A percentile compares a stretch with the other conserved stretches of the same genome.
phyloP scores from a whole-genome alignment of 2,113 vertebrate species.

The Pedetes capensis region DNA sequence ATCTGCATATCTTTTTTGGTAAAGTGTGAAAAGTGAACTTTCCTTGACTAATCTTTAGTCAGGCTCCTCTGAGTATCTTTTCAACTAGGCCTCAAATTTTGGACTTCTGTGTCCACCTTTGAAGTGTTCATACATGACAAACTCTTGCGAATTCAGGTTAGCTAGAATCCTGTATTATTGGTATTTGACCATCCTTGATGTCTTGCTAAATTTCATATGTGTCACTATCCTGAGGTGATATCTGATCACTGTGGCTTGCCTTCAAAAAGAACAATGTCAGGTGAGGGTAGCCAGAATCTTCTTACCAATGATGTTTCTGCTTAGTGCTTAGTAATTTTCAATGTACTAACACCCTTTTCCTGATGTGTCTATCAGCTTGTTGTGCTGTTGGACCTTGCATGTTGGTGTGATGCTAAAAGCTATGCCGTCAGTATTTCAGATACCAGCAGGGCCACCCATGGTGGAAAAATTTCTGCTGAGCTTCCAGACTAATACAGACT shows the following conservation, averaged over 20 bases:
- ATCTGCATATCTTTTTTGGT: not conserved
- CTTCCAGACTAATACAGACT: too few relatives aligned
- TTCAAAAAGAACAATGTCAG: not conserved
- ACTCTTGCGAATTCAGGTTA: not conserved
- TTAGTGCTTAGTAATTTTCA: not conserved
- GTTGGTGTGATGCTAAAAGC: too few relatives aligned
- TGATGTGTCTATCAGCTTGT: not conserved
- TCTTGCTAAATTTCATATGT: not conserved
- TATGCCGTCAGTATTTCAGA: too few relatives aligned
- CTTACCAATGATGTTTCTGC: not conserved
- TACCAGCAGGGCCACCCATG: too few relatives aligned
- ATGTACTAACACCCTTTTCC: not conserved
- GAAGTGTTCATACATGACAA: not conserved
- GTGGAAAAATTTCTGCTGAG: too few relatives aligned
- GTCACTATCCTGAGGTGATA: not conserved
- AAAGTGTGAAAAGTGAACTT: not conserved
- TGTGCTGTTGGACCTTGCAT: too few relatives aligned
- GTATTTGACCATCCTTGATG: not conserved
- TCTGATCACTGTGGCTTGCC: not conserved
- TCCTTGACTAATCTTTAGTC: not conserved
- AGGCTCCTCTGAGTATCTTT: not conserved
- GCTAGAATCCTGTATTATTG: not conserved
- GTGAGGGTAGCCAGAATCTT: not conserved
- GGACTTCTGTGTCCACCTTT: not conserved
- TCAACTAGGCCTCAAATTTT: not conserved